Conservation (phyloP, 23 tunicate species). For the Halocynthia aurantium region DNA sequence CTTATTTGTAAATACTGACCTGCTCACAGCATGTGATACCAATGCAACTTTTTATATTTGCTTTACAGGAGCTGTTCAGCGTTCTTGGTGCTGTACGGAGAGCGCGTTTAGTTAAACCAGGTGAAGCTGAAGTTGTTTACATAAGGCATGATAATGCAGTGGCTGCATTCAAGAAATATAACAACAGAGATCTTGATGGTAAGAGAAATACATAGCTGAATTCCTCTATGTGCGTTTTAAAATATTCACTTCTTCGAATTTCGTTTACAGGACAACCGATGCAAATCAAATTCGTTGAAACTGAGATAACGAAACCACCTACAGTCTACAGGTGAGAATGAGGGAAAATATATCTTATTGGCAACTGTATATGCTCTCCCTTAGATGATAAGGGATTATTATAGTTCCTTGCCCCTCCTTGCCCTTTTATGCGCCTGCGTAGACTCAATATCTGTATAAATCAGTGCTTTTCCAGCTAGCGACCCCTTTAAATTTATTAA, state of each 20-base stretch:
- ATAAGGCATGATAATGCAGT: conserved; percentile 60
- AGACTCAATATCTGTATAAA: too few relatives aligned
- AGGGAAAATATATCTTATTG: too few relatives aligned
- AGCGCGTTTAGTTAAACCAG: conserved; percentile 61
- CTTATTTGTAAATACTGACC: too few relatives aligned
- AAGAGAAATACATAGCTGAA: neutral
- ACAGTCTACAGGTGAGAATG: conserved; percentile 30
- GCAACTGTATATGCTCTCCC: neutral
- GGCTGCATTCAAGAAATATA: conserved; percentile 73
- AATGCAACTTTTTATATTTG: neutral
- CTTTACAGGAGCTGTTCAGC: conserved; percentile 69
- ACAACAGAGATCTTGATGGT: conserved; percentile 84
- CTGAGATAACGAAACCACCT: conserved; percentile 11
- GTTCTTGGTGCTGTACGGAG: conserved; percentile 79
- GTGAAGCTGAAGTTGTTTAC: conserved; percentile 86
- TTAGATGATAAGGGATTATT: too few relatives aligned
- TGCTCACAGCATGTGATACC: too few relatives aligned
- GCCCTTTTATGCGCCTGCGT: too few relatives aligned
- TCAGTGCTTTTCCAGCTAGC: too few relatives aligned
- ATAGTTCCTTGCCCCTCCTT: too few relatives aligned
- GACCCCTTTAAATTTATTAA: too few relatives aligned
- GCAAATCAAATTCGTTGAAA: conserved; percentile 55
- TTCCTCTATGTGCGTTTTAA: neutral
- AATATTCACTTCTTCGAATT: neutral
- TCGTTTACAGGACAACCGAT: conserved; percentile 63